Base-by-base conservation (phyloP, 2,888 invertebrate genomes). In the Saturnia pavonia region DNA sequence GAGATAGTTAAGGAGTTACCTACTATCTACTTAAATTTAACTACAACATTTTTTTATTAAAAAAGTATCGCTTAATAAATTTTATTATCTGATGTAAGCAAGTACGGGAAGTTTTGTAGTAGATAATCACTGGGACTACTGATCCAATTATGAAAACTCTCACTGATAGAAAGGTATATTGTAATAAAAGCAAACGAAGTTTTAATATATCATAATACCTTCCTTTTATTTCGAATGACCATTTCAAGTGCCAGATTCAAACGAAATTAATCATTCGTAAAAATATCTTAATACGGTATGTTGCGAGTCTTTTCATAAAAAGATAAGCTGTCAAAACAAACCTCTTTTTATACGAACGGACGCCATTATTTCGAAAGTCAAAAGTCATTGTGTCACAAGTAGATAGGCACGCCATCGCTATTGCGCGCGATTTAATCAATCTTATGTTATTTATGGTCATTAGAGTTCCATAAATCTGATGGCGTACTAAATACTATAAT, bases 401-500 rank as follows among this genome's bases (percentile, higher is more conserved):
- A 57, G 40, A 25, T 43, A 57, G 40, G 70, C 65, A 65, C 65
- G 40, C 65, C 68, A 51, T 27, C 68, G 48, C 25, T 43, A 45
- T 73, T 73, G 78, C 79, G 75, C 75, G 81, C 81, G 84, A 85
- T 86, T 85, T 84, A 86, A 88, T 87, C 87, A 86, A 85, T 84
- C 82, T 85, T 78, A 74, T 80, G 82, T 87, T 87, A 88, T 88
- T 88, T 86, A 88, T 88, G 82, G 83, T 80, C 79, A 70, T 65
- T 43, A 66, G 60, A 68, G 70, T 70, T 40, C 27, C 63, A 19
- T 65, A 25, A 27, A 27, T n/a, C 7, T 48, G 7, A 11, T 54
- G 54, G 22, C 22, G 11, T 54, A 22, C 54, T 54, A 22, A 22
- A 54, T 54, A 54, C 11, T 54, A 11, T 54, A 63, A 63, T 19